Evolutionary conservation across 2,888 invertebrate species (phyloP).

Genomic region (Scrobipalpa costella): DNA sequence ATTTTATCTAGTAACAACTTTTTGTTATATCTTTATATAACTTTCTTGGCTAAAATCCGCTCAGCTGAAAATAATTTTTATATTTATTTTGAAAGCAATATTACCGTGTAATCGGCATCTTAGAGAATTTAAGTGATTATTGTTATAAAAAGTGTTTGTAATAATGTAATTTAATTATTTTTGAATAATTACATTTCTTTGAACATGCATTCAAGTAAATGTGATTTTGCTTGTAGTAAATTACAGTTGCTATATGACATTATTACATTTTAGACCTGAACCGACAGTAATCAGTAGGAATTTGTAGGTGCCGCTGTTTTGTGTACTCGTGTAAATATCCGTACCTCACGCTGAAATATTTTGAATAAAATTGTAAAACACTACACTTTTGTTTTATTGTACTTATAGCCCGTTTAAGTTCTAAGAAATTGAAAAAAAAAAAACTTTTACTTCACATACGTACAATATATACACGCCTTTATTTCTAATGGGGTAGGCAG

Average conservation of each 20-base stretch:
- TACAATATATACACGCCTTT: no score
- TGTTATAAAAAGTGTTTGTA: constrained; percentile 24
- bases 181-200: neutral
- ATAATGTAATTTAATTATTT: constrained; percentile 27
- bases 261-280: neutral
- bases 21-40: no score
- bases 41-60: neutral
- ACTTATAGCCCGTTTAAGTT: no score
- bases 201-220: no score
- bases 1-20: no score
- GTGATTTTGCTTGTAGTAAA: neutral
- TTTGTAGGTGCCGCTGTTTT: neutral
- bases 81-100: constrained; percentile 14
- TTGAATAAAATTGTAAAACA: constrained; percentile 29
- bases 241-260: neutral
- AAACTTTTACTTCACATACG: no score
- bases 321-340: constrained; percentile 67
- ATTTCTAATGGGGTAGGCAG: no score
- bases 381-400: constrained; percentile 3
- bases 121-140: constrained; percentile 6
- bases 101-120: constrained; percentile 28
- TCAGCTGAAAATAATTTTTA: constrained; percentile 6
- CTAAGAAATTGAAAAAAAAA: no score
- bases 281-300: neutral
- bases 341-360: constrained; percentile 62